Conservation (phyloP, 2,113 vertebrate species). For the Erpornis zantholeuca region DNA sequence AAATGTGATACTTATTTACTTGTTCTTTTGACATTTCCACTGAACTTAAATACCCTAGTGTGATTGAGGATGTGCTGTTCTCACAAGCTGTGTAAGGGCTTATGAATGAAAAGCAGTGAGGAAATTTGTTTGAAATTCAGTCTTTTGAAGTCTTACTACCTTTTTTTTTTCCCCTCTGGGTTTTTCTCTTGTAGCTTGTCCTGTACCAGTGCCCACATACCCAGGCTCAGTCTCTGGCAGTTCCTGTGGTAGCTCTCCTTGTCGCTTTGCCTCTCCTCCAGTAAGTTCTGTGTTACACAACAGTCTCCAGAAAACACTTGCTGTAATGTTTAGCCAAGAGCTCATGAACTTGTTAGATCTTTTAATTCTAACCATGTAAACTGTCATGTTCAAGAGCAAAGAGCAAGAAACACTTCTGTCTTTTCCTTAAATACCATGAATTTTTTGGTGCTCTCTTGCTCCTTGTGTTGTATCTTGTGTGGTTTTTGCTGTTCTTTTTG, state of each 20-base stretch:
- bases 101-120: neutral
- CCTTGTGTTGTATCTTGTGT: neutral
- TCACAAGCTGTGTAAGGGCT: neutral
- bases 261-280: constrained; percentile 90
- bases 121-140: neutral
- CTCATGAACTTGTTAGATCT: neutral
- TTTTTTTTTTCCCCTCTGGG: accelerated
- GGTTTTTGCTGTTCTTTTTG: neutral
- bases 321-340: neutral
- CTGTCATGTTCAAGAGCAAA: neutral
- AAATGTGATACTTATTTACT: constrained; percentile 4
- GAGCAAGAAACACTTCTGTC: neutral
- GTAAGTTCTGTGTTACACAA: constrained; percentile 77
- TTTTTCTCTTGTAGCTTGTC: constrained; percentile 79
- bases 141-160: neutral
- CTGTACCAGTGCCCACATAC: constrained; percentile 86
- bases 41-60: constrained; percentile 5
- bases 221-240: constrained; percentile 82
- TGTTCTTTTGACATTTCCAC: neutral
- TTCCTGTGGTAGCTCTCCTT: constrained; percentile 89
- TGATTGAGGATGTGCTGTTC: neutral
- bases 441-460: neutral
- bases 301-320: neutral
- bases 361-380: neutral
- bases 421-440: neutral